phyloP scores from a whole-genome alignment of 2,797 vertebrate species.

The Chaetodon trifasciatus region DNA sequence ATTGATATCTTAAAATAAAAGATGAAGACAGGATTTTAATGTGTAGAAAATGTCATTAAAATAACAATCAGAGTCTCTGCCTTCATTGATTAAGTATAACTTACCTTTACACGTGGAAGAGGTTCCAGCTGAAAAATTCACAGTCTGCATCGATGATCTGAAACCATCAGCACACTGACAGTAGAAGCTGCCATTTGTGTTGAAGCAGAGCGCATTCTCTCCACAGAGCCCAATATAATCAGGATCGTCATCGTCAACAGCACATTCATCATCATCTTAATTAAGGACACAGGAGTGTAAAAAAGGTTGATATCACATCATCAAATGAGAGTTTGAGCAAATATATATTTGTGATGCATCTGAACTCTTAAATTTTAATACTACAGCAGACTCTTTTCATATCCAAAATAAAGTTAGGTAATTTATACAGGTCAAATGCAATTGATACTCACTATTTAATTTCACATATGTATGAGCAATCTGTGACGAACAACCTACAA shows the following conservation, averaged over 20 bases:
- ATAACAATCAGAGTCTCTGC: neutral
- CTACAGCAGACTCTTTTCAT: neutral
- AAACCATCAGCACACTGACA: constrained; percentile 72
- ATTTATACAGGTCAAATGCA: neutral
- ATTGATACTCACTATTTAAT: neutral
- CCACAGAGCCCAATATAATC: neutral
- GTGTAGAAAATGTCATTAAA: neutral
- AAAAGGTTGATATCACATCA: neutral
- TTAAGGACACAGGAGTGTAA: constrained; percentile 10
- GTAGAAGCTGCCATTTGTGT: constrained; percentile 62
- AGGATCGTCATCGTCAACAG: accelerated
- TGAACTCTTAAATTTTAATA: neutral
- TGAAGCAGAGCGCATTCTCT: neutral
- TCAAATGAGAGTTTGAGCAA: accelerated
- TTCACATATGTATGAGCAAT: neutral
- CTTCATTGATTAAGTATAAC: accelerated
- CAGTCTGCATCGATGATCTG: accelerated
- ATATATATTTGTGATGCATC: neutral
- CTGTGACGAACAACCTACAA: neutral
- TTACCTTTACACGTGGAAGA: constrained; percentile 42
- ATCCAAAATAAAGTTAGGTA: neutral
- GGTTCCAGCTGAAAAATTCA: accelerated
- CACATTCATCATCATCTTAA: constrained; percentile 68
- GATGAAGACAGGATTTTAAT: neutral
- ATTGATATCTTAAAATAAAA: constrained; percentile 67